A percentile compares a stretch with the other conserved stretches of the same genome.
These are phyloP conservation scores for Labeo calbasu DNA, from an alignment of 2,797 vertebrate species.

Conservation along the genomic window DNA sequence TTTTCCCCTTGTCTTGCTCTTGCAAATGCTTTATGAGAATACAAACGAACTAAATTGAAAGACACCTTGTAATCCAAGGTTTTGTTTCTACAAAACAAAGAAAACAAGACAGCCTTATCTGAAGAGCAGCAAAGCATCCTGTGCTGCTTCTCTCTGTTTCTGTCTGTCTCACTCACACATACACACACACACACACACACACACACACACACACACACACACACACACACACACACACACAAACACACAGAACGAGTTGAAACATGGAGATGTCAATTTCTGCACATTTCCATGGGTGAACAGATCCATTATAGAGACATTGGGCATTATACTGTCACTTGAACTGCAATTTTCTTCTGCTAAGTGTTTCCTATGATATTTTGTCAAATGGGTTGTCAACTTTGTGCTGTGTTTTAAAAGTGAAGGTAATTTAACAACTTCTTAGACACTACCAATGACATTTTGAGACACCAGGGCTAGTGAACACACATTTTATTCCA, in stretches of 20 bases:
- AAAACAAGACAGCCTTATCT: slow-evolving; percentile 8
- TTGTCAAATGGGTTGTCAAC: neutral
- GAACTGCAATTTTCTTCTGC: neutral
- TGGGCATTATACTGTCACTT: neutral
- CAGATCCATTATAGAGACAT: neutral
- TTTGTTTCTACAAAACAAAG: neutral
- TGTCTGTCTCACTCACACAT: slow-evolving; percentile 3
- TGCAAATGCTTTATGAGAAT: neutral
- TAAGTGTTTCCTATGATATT: neutral
- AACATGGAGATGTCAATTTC: neutral
- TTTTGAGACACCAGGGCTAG: neutral
- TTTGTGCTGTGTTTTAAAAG: neutral
- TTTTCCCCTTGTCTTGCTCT: neutral
- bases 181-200: no score
- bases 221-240: neutral
- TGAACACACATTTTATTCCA: no score
- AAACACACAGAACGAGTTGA: neutral
- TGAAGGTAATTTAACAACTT: neutral
- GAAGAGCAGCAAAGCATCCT: slow-evolving; percentile 38
- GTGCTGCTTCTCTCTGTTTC: slow-evolving; percentile 9
- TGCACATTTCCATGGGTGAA: neutral
- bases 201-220: neutral
- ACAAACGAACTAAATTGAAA: neutral
- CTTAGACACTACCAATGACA: neutral
- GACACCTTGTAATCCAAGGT: neutral